Percentiles rank a stretch among this genome's conserved stretches.
These are phyloP conservation scores for Enoplolaimus lenunculus DNA, from an alignment of 2,888 invertebrate species.

Conservation along the genomic window DNA sequence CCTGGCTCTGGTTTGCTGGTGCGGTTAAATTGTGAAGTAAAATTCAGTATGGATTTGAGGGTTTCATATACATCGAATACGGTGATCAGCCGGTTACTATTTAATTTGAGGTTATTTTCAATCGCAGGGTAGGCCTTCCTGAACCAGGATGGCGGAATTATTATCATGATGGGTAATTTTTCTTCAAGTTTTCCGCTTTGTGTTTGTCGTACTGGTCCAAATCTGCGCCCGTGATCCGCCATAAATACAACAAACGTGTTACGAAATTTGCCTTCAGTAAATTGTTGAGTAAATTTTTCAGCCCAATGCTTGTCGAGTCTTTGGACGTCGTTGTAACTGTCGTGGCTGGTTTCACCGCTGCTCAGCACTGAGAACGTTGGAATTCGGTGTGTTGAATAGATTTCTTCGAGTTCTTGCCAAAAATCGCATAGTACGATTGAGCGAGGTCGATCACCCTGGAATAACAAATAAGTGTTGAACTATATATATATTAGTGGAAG, in stretches of 20 bases:
- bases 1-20: background rate
- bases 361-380: background rate
- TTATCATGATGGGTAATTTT: constrained; percentile 6
- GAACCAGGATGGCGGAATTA: constrained; percentile 8
- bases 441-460: constrained; percentile 8
- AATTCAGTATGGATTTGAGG: background rate
- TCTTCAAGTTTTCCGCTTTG: constrained; percentile 10
- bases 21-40: background rate
- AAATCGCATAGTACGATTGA: background rate
- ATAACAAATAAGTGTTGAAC: no score
- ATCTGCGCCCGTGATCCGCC: constrained; percentile 3
- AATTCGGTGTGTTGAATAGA: background rate
- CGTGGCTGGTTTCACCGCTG: background rate
- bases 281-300: background rate
- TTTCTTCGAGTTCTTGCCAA: constrained; percentile 2
- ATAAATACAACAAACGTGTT: constrained; percentile 5
- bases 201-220: background rate
- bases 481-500: no score
- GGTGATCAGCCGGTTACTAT: background rate
- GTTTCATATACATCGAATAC: constrained; percentile 3
- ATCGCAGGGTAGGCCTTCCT: background rate
- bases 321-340: constrained; percentile 7
- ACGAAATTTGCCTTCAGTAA: constrained; percentile 1
- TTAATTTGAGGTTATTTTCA: background rate
- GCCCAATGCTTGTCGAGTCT: constrained; percentile 2